phyloP scores from a whole-genome alignment of 1,140 invertebrate genomes.

The Cydia fagiglandana region DNA sequence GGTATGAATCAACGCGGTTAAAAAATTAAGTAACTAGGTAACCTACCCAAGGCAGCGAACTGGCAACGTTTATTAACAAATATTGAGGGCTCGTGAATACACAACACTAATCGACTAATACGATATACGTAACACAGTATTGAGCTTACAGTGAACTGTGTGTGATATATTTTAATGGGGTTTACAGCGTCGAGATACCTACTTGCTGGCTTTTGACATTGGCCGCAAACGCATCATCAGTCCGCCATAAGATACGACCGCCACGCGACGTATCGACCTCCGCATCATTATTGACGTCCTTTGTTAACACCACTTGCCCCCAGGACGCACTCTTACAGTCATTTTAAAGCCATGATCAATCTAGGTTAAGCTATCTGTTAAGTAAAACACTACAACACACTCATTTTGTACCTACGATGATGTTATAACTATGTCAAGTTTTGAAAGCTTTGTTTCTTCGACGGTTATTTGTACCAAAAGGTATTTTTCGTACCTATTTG shows the following conservation, averaged over 20 bases:
- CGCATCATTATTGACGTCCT: conserved; percentile 73
- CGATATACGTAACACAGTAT: conserved; percentile 47
- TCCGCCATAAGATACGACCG: conserved; percentile 76
- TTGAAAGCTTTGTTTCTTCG: conserved; percentile 56
- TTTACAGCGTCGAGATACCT: conserved; percentile 80
- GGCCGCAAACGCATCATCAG: conserved; percentile 70
- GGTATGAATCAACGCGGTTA: neutral
- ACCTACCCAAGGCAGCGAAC: conserved; percentile 8
- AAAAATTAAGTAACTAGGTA: neutral
- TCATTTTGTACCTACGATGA: conserved; percentile 72
- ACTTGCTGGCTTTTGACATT: conserved; percentile 80
- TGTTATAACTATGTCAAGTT: conserved; percentile 53
- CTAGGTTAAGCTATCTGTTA: conserved; percentile 67
- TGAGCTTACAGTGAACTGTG: conserved; percentile 55
- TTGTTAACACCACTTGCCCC: conserved; percentile 44
- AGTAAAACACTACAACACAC: conserved; percentile 64
- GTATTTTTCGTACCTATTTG: conserved; percentile 69
- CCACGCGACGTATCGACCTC: conserved; percentile 64
- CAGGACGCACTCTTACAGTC: conserved; percentile 65
- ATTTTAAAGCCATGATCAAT: conserved; percentile 70
- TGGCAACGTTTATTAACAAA: conserved; percentile 24
- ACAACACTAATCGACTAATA: conserved; percentile 61
- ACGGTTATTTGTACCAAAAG: conserved; percentile 65
- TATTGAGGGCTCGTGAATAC: conserved; percentile 37
- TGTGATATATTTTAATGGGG: conserved; percentile 73